Percentiles rank a stretch among this genome's conserved stretches.
These are phyloP conservation scores for Chaetura pelagica DNA, from an alignment of 2,113 vertebrate species.

Conservation along the genomic window DNA sequence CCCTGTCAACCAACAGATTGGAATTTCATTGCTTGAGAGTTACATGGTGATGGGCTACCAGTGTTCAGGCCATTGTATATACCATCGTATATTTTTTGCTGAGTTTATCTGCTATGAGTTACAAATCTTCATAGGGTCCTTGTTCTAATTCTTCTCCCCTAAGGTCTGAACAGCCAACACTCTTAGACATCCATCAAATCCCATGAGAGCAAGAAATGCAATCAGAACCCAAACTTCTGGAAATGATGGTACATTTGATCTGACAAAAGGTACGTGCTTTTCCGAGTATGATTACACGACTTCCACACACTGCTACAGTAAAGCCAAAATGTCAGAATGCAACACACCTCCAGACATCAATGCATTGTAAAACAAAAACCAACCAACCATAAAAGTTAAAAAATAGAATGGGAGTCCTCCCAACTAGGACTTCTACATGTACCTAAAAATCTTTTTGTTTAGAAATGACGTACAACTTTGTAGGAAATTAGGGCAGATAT, in stretches of 20 bases:
- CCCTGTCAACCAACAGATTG: background rate
- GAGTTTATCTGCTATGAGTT: background rate
- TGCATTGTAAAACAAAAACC: background rate
- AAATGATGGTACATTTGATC: slow-evolving; percentile 20
- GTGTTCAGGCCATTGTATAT: background rate
- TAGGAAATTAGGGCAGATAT: background rate
- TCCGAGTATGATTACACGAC: background rate
- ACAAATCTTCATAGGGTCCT: background rate
- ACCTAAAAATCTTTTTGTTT: background rate
- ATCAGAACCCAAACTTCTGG: background rate
- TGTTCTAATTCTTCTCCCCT: background rate
- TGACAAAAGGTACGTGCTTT: background rate
- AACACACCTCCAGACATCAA: background rate
- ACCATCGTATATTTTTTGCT: background rate
- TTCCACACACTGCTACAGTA: background rate
- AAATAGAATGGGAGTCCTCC: background rate
- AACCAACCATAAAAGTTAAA: background rate
- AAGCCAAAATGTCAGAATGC: background rate
- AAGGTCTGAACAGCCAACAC: background rate
- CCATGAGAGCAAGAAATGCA: background rate
- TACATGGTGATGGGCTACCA: background rate
- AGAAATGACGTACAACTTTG: background rate
- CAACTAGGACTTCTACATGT: background rate
- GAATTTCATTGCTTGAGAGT: background rate
- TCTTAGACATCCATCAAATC: background rate